phyloP scores from a whole-genome alignment of 2,888 invertebrate species.

The Liopterus haemorrhoidalis region DNA sequence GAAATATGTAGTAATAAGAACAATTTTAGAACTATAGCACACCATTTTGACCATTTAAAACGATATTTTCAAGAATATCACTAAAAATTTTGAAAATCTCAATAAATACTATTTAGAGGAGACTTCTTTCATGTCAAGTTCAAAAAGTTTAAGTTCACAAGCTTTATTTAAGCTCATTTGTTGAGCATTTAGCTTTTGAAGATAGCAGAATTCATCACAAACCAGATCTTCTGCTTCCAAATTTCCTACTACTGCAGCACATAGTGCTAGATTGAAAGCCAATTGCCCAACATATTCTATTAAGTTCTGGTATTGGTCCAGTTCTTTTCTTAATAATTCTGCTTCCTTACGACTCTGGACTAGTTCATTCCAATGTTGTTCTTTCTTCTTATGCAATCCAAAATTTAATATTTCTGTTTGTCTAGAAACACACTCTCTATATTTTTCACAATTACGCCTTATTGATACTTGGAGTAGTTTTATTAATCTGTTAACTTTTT shows the following conservation, averaged over 20 bases:
- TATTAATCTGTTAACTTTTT: conserved; percentile 16
- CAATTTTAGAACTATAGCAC: too few relatives aligned
- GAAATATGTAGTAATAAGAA: too few relatives aligned
- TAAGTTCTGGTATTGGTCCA: conserved; percentile 13
- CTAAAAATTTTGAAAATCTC: too few relatives aligned
- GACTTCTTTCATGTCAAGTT: too few relatives aligned
- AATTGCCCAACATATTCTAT: conserved; percentile 17
- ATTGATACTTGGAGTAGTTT: conserved; percentile 10
- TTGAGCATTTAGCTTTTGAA: conserved; percentile 11
- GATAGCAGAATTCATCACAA: conserved; percentile 13
- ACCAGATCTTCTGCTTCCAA: conserved; percentile 14
- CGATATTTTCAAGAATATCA: too few relatives aligned
- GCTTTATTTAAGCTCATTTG: conserved; percentile 12
- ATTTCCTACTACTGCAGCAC: conserved; percentile 14
- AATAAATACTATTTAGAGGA: too few relatives aligned
- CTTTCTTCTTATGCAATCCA: conserved; percentile 6
- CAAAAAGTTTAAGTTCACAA: too few relatives aligned
- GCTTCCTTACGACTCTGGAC: conserved; percentile 12
- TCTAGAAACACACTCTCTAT: conserved; percentile 5
- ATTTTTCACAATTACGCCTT: conserved; percentile 9
- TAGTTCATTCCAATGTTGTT: conserved; percentile 13
- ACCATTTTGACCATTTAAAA: too few relatives aligned
- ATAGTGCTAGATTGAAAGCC: conserved; percentile 18
- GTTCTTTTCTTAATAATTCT: conserved; percentile 8
- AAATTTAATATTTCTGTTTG: conserved; percentile 13